Conservation (phyloP, 1,140 invertebrate species). For the Drosophila punjabiensis region DNA sequence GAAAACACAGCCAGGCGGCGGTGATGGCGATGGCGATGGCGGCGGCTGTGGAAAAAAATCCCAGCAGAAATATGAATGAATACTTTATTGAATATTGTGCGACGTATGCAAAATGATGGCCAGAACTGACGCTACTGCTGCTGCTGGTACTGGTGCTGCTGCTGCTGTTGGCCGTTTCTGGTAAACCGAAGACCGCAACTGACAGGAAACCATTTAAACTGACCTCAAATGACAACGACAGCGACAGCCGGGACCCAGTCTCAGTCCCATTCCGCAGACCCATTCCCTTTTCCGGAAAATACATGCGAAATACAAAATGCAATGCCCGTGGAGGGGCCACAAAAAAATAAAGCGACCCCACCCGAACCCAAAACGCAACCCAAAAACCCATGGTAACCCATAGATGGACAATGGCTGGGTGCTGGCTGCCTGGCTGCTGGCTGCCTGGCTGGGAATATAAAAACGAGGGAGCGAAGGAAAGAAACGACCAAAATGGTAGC, state of each 20-base stretch:
- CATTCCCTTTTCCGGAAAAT: constrained; percentile 39
- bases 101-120: constrained; percentile 70
- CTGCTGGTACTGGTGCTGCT: constrained; percentile 13
- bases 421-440: background rate
- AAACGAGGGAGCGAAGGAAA: constrained; percentile 32
- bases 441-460: constrained; percentile 20
- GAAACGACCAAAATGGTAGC: constrained; percentile 56
- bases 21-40: background rate
- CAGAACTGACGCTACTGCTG: constrained; percentile 19
- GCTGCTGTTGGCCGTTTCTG: constrained; percentile 55
- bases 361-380: constrained; percentile 16
- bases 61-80: constrained; percentile 73
- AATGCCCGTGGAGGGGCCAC: constrained; percentile 34
- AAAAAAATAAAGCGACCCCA: constrained; percentile 43
- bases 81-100: constrained; percentile 80
- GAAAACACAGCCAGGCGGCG: constrained; percentile 5
- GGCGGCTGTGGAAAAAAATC: constrained; percentile 27
- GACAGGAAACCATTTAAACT: constrained; percentile 83
- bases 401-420: constrained; percentile 53
- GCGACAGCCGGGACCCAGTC: constrained; percentile 58
- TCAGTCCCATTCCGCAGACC: background rate
- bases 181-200: constrained; percentile 78
- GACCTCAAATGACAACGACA: constrained; percentile 81
- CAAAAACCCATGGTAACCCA: constrained; percentile 38
- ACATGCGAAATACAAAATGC: constrained; percentile 51